Evolutionary conservation across 2,113 vertebrate species (phyloP).

Genomic region (Pomatorhinus ruficollis): DNA sequence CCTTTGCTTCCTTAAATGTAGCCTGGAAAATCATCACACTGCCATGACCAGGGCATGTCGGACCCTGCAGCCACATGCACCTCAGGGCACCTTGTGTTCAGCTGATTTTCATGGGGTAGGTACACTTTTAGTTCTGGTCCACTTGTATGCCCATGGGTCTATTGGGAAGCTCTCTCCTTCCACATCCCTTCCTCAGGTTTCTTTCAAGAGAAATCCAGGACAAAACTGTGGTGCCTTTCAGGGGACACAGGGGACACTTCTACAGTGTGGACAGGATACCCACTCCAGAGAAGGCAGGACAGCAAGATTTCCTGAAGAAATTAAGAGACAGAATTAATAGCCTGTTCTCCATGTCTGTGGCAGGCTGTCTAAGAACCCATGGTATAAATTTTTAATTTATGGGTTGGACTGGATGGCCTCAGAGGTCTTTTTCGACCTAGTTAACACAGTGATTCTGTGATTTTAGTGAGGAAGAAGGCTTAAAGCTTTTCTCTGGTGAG

Average conservation of each 20-base stretch:
- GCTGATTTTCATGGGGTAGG: background rate
- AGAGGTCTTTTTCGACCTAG: background rate
- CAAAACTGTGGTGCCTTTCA: background rate
- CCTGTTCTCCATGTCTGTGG: rapidly evolving
- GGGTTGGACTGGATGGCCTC: background rate
- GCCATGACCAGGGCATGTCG: background rate
- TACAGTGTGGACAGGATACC: background rate
- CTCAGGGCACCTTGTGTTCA: background rate
- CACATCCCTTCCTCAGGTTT: background rate
- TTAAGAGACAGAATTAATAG: background rate
- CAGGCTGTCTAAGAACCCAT: background rate
- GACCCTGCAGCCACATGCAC: background rate
- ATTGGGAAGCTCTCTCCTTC: background rate
- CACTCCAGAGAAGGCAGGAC: background rate
- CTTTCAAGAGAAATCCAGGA: background rate
- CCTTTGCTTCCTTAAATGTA: background rate
- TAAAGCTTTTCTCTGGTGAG: background rate
- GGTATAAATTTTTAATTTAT: background rate
- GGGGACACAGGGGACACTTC: too few species aligned
- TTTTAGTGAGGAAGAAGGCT: background rate
- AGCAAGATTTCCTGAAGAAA: background rate
- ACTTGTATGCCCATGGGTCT: rapidly evolving
- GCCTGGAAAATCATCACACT: background rate
- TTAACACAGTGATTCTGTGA: background rate
- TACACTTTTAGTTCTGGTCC: background rate